These are phyloP conservation scores for Zhuqinia jingwanae DNA, from an alignment of 2,888 invertebrate genomes.

Conservation along the genomic window DNA sequence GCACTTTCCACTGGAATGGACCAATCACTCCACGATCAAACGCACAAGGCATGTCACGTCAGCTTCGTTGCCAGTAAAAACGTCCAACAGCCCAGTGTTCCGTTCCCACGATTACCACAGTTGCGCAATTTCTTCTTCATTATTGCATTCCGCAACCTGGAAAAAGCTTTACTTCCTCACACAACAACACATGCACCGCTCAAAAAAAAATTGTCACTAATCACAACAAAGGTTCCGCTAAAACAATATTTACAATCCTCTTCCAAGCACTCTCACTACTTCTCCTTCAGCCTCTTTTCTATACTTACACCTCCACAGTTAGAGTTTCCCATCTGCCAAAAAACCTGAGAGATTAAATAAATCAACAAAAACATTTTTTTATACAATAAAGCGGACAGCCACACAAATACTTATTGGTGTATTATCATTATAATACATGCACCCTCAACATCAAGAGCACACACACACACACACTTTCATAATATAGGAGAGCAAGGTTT, in stretches of 20 bases:
- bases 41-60: constrained; percentile 72
- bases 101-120: constrained; percentile 14
- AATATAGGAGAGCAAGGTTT: constrained; percentile 58
- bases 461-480: constrained; percentile 47
- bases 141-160: constrained; percentile 66
- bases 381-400: constrained; percentile 5
- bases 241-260: no score
- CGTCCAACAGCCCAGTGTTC: constrained; percentile 47
- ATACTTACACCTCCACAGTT: not conserved
- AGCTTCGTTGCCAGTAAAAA: constrained; percentile 46
- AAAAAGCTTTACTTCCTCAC: not conserved
- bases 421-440: no score
- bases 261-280: no score
- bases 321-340: constrained; percentile 31
- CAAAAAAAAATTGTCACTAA: not conserved
- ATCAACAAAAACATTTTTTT: constrained; percentile 5
- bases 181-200: not conserved
- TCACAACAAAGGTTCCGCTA: not conserved
- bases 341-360: not conserved
- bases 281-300: no score
- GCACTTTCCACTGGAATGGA: constrained; percentile 69
- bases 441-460: constrained; percentile 38
- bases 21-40: constrained; percentile 58
- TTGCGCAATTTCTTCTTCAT: constrained; percentile 55
- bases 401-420: no score